Conservation (phyloP, 2,888 invertebrate species). For the Pristionchus maxplancki region DNA sequence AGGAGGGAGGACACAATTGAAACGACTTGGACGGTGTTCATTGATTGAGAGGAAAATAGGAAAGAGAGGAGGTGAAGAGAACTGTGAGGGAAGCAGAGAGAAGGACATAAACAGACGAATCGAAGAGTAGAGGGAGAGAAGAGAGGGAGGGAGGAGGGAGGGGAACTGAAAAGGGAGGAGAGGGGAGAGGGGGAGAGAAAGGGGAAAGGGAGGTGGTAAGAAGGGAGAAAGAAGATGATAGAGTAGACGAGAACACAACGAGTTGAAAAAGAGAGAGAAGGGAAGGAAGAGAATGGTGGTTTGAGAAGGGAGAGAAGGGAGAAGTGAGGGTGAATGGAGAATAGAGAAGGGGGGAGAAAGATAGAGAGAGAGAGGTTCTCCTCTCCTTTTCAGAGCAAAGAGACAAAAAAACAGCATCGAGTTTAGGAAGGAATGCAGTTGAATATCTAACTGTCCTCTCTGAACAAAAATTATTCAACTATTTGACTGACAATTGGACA, state of each 20-base stretch:
- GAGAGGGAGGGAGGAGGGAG: not conserved
- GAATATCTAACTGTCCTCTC: not conserved
- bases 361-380: slow-evolving; percentile 1
- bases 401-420: not conserved
- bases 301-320: slow-evolving; percentile 3
- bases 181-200: slow-evolving; percentile 8
- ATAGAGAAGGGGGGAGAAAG: not conserved
- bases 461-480: not conserved
- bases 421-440: not conserved
- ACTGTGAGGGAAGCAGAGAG: slow-evolving; percentile 30
- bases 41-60: slow-evolving; percentile 10
- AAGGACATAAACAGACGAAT: slow-evolving; percentile 40
- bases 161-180: not conserved
- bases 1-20: not conserved
- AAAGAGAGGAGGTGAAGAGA: not conserved
- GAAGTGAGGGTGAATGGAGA: not conserved
- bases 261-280: slow-evolving; percentile 28
- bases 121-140: slow-evolving; percentile 4
- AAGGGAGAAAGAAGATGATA: not conserved
- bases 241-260: slow-evolving; percentile 6
- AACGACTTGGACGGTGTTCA: slow-evolving; percentile 6
- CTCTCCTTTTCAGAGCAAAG: not conserved
- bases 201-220: slow-evolving; percentile 21
- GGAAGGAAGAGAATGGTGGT: slow-evolving; percentile 16
- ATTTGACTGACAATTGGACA: not conserved